phyloP scores from a whole-genome alignment of 2,888 invertebrate species.

The Acleris cristana region DNA sequence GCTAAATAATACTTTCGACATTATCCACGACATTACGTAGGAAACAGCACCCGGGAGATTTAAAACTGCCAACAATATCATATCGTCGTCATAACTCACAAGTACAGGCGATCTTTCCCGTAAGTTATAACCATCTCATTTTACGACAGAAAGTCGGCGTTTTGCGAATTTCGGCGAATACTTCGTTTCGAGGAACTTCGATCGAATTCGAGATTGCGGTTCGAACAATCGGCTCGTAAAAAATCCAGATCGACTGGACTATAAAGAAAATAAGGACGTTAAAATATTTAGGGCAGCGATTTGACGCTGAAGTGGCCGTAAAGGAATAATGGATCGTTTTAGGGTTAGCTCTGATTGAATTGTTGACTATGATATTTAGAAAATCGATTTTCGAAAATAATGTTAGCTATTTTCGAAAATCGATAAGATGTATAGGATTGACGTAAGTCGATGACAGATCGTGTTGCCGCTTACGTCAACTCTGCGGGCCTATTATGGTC shows the following conservation, averaged over 20 bases:
- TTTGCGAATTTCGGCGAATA: conserved; percentile 56
- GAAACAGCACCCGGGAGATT: too few species aligned
- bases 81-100: neutral
- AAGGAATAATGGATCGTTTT: conserved; percentile 5
- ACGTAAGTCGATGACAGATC: too few species aligned
- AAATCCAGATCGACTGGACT: conserved; percentile 37
- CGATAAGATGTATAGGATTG: too few species aligned
- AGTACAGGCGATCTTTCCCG: conserved; percentile 36
- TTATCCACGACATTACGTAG: too few species aligned
- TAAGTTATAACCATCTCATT: conserved; percentile 56
- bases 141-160: conserved; percentile 60
- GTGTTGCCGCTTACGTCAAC: too few species aligned
- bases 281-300: conserved; percentile 36
- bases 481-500: too few species aligned
- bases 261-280: conserved; percentile 45
- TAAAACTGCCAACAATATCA: too few species aligned
- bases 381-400: too few species aligned
- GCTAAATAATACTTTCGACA: too few species aligned
- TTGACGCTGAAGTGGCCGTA: conserved; percentile 13
- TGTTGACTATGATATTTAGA: neutral
- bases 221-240: conserved; percentile 47
- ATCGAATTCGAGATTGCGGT: conserved; percentile 45
- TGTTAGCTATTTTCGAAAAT: too few species aligned
- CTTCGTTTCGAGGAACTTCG: conserved; percentile 43
- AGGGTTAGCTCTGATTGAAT: neutral